phyloP scores from a whole-genome alignment of 2,113 vertebrate genomes.

The Blennius ocellaris region DNA sequence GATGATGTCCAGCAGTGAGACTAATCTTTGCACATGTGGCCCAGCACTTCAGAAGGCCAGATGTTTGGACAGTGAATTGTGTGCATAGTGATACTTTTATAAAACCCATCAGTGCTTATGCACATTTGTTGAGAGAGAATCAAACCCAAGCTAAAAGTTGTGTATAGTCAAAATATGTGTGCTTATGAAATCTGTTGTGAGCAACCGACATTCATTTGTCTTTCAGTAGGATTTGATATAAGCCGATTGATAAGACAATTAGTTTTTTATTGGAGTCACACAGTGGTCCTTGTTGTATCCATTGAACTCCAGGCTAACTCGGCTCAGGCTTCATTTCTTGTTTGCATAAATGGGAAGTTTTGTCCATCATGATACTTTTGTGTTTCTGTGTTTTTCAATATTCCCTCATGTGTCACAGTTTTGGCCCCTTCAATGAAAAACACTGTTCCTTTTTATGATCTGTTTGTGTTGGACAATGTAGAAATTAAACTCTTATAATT shows the following conservation, averaged over 20 bases:
- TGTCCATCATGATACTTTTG: constrained; percentile 4
- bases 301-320: not conserved
- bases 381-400: constrained; percentile 6
- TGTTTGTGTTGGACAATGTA: constrained; percentile 23
- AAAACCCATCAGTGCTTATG: constrained; percentile 20
- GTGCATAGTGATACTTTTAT: constrained; percentile 22
- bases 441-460: not conserved
- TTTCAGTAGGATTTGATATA: not conserved
- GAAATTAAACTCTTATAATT: constrained; percentile 10
- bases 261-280: not conserved
- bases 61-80: constrained; percentile 53
- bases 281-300: not conserved
- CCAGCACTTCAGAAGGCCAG: constrained; percentile 67
- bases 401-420: not conserved
- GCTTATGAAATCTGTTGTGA: too few species aligned
- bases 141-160: not conserved
- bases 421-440: constrained; percentile 5
- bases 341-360: not conserved
- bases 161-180: too few species aligned
- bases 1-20: constrained; percentile 69
- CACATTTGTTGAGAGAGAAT: constrained; percentile 4
- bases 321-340: constrained; percentile 2
- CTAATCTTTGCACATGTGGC: constrained; percentile 76
- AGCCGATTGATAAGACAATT: not conserved
- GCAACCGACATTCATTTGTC: not conserved